phyloP scores from a whole-genome alignment of 2,888 invertebrate genomes.

The Trilocha varians region DNA sequence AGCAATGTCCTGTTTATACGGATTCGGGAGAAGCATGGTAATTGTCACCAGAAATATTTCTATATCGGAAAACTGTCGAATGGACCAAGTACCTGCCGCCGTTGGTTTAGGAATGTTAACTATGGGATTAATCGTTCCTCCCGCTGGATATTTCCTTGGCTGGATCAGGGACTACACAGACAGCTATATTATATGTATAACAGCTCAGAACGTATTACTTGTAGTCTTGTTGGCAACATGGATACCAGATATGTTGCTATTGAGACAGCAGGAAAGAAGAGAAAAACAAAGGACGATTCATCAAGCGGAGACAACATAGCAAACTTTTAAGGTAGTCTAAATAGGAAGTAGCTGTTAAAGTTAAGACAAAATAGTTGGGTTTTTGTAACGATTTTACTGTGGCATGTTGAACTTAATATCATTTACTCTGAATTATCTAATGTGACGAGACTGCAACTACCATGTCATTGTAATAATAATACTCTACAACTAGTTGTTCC shows the following conservation, averaged over 20 bases:
- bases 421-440: no score
- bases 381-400: no score
- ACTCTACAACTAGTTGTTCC: no score
- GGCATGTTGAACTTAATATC: no score
- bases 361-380: no score
- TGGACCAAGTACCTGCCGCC: conserved; percentile 77
- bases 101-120: conserved; percentile 82
- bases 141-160: conserved; percentile 76
- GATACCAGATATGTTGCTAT: conserved; percentile 71
- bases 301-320: neutral
- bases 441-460: no score
- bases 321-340: neutral
- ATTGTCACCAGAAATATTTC: conserved; percentile 82
- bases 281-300: conserved; percentile 13
- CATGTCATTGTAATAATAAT: no score
- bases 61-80: conserved; percentile 76
- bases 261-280: conserved; percentile 41
- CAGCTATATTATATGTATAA: conserved; percentile 76
- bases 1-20: conserved; percentile 73
- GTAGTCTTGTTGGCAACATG: conserved; percentile 70
- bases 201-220: conserved; percentile 74
- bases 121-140: conserved; percentile 79
- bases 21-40: conserved; percentile 81
- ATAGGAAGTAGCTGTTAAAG: neutral
- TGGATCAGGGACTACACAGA: conserved; percentile 78